Percentiles rank a stretch among this genome's conserved stretches.
Conservation (phyloP, 2,113 vertebrate genomes). For the Gallinago paraguaiae region DNA sequence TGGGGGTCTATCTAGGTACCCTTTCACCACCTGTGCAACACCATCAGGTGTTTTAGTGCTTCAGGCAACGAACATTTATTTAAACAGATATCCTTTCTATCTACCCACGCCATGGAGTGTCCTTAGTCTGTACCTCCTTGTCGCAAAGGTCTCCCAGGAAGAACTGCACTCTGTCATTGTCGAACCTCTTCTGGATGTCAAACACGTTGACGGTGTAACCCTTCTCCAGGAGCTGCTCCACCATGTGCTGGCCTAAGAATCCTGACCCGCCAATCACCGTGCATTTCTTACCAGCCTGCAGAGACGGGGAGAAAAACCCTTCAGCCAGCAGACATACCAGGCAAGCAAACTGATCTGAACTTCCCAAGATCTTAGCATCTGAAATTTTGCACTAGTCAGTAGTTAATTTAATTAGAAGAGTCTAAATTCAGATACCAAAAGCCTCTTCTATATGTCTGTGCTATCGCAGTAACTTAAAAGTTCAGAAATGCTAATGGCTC, state of each 20-base stretch:
- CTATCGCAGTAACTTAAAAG: rapidly evolving
- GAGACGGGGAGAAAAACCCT: background rate
- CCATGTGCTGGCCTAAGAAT: constrained; percentile 91
- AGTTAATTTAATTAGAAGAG: background rate
- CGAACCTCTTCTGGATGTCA: constrained; percentile 85
- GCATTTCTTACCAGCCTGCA: constrained; percentile 84
- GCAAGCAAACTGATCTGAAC: background rate
- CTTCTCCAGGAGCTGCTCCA: constrained; percentile 86
- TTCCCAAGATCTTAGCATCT: rapidly evolving
- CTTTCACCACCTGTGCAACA: background rate
- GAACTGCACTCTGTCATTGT: constrained; percentile 82
- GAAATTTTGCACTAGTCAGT: background rate
- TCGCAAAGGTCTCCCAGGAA: constrained; percentile 91
- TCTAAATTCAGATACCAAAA: rapidly evolving
- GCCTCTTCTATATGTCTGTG: background rate
- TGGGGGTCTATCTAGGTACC: background rate
- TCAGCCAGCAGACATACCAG: rapidly evolving
- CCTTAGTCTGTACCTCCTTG: constrained; percentile 78
- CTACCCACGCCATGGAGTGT: background rate
- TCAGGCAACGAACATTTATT: background rate
- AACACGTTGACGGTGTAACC: constrained; percentile 91
- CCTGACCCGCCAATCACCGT: constrained; percentile 91
- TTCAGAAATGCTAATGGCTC: background rate
- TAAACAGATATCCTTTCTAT: background rate
- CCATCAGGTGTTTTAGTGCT: background rate